These are phyloP conservation scores for Synanthedon vespiformis DNA, from an alignment of 2,888 invertebrate species.

Conservation along the genomic window DNA sequence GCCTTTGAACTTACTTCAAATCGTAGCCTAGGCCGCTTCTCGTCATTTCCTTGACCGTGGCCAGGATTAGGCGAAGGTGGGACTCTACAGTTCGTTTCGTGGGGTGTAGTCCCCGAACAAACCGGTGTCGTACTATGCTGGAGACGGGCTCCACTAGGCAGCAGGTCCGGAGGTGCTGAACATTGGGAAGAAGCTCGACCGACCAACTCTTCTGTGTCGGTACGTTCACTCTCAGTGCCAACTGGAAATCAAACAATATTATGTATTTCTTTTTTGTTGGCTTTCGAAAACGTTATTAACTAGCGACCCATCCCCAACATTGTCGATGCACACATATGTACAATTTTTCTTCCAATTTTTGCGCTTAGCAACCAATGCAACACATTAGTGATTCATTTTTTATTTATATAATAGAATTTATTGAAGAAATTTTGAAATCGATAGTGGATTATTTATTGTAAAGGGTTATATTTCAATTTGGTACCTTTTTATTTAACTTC, in stretches of 20 bases:
- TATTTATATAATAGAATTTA: too few species aligned
- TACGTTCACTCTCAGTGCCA: constrained; percentile 73
- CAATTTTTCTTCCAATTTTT: too few species aligned
- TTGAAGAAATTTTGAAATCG: too few species aligned
- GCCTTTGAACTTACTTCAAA: constrained; percentile 39
- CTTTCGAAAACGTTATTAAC: too few species aligned
- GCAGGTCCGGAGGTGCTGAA: constrained; percentile 73
- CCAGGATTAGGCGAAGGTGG: constrained; percentile 10
- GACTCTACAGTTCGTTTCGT: constrained; percentile 14
- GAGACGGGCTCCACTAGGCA: constrained; percentile 69
- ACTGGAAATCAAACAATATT: constrained; percentile 50
- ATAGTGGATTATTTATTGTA: too few species aligned
- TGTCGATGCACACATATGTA: too few species aligned
- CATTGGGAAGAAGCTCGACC: constrained; percentile 74
- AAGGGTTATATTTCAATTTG: too few species aligned
- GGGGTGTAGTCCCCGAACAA: constrained; percentile 15
- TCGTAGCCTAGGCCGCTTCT: constrained; percentile 48
- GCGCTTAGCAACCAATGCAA: too few species aligned
- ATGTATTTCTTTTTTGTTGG: neutral
- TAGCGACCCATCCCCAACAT: too few species aligned
- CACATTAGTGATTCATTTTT: too few species aligned
- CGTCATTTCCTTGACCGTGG: constrained; percentile 24
- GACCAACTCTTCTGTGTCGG: constrained; percentile 79
- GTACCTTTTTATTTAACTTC: too few species aligned
- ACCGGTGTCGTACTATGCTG: constrained; percentile 32